These are phyloP conservation scores for Hiodon tergisus DNA, from an alignment of 2,113 vertebrate genomes.

Conservation along the genomic window DNA sequence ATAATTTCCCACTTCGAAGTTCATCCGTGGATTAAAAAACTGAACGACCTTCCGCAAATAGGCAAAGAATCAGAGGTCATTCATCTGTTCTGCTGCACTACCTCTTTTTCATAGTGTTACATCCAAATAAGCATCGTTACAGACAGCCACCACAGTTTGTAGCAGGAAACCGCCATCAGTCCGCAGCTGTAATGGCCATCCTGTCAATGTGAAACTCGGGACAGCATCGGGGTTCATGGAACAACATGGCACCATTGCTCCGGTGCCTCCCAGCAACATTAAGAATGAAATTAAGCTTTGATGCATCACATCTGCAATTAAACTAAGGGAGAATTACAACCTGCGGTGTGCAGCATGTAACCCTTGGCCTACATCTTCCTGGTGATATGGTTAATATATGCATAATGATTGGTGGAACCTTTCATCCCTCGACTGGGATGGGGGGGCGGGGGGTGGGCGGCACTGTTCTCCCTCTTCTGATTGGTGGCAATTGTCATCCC, in stretches of 20 bases:
- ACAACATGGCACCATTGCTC: background rate
- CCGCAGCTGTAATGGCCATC: background rate
- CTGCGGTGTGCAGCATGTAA: background rate
- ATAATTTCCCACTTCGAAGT: background rate
- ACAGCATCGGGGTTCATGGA: background rate
- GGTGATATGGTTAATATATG: slow-evolving; percentile 27
- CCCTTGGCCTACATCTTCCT: slow-evolving; percentile 2
- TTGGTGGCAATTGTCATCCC: background rate
- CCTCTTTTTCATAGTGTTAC: background rate
- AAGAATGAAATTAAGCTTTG: background rate
- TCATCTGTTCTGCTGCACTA: background rate
- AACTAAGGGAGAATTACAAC: background rate
- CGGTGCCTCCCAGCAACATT: background rate
- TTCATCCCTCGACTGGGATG: too few relatives aligned
- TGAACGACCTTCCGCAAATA: background rate
- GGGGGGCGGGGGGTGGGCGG: too few relatives aligned
- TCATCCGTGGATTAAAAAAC: background rate
- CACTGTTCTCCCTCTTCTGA: too few relatives aligned
- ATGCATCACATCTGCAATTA: background rate
- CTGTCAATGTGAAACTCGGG: background rate
- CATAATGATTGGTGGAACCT: slow-evolving; percentile 14
- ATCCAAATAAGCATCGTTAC: slow-evolving; percentile 14
- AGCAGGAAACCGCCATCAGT: background rate
- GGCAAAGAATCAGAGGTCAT: background rate
- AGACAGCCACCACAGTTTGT: slow-evolving; percentile 11